Base-by-base conservation (phyloP, 1,140 invertebrate species). In the Drosophila tani region DNA sequence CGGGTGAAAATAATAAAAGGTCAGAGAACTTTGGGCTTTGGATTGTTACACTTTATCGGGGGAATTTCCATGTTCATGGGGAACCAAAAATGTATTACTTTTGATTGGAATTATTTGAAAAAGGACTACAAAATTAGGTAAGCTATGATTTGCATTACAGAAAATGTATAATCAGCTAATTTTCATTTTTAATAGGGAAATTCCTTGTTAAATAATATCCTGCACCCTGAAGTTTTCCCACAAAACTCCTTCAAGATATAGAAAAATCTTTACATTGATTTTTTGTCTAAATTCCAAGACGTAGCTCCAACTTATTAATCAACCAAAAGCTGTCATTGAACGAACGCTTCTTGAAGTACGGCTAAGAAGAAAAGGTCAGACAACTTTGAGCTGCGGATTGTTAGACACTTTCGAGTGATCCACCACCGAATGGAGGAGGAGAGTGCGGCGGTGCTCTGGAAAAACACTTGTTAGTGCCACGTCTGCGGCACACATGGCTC, bases 401-500 rank as follows among this genome's bases (percentile, higher is more conserved):
- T 62, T 75, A 75, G 50, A 64, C 69, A 73, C 68, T 60, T 65
- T 65, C 43, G 50, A 64, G 69, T 75, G 50, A 75, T 75, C 70
- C 40, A 32, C 70, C 40, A 32, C 46, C 5, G 12, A 27, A 17
- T 2, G 43, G 45, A 9, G 32, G 65, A 32, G 68, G 41, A 21
- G 29, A 29, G 21, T 4, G 29, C 3, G 56, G 55, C 9, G 15
- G 3, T 51, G 35, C 11, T 49, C 11, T 49, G 67, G 51, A 29
- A 43, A 73, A 71, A 71, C 81, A 86, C 82, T 86, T 85, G 83
- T 79, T 86, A 63, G 58, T 73, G 67, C 63, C 62, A 63, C 62
- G 68, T 79, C 63, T 80, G 63, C 46, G 77, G 57, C 78, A 81
- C 81, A 85, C 79, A 85, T 85, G 75, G 75, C 63, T 41, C 50